phyloP scores from a whole-genome alignment of 2,797 vertebrate species.

The Geotrypetes seraphini region DNA sequence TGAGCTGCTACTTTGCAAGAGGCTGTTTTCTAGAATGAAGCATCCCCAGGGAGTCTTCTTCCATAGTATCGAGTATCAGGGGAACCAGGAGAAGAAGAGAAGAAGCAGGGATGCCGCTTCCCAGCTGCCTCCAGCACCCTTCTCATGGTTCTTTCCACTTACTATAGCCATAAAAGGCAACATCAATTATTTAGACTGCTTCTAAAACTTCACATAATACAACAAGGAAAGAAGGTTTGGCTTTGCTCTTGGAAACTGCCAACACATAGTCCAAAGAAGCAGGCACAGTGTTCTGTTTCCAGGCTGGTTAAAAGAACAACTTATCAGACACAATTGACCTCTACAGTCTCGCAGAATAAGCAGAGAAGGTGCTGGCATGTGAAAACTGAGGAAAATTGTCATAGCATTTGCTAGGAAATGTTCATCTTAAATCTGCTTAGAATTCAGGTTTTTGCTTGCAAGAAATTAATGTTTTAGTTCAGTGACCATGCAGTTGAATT shows the following conservation, averaged over 20 bases:
- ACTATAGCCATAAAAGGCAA: constrained; percentile 23
- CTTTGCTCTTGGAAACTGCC: constrained; percentile 29
- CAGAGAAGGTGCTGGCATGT: no score
- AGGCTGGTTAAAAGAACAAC: not conserved
- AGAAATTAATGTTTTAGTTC: no score
- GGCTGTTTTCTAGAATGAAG: no score
- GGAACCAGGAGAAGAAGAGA: constrained; percentile 28
- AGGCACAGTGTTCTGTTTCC: constrained; percentile 14
- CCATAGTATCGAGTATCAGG: constrained; percentile 25
- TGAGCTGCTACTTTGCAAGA: no score
- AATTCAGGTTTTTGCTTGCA: no score
- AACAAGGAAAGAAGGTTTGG: constrained; percentile 28
- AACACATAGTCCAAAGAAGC: constrained; percentile 20
- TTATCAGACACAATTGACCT: no score
- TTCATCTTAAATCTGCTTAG: no score
- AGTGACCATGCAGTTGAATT: no score
- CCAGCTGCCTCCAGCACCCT: constrained; percentile 36
- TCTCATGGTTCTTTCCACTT: constrained; percentile 24
- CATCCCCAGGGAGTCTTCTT: constrained; percentile 21
- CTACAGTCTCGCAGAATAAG: no score
- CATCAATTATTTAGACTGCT: constrained; percentile 39
- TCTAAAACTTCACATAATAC: constrained; percentile 29
- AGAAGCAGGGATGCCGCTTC: constrained; percentile 32
- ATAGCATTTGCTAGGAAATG: no score
- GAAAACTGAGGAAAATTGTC: no score